Evolutionary conservation across 2,113 vertebrate species (phyloP), one percentile per base, ranked within the genome.

Genomic region (Podarcis cretensis): DNA sequence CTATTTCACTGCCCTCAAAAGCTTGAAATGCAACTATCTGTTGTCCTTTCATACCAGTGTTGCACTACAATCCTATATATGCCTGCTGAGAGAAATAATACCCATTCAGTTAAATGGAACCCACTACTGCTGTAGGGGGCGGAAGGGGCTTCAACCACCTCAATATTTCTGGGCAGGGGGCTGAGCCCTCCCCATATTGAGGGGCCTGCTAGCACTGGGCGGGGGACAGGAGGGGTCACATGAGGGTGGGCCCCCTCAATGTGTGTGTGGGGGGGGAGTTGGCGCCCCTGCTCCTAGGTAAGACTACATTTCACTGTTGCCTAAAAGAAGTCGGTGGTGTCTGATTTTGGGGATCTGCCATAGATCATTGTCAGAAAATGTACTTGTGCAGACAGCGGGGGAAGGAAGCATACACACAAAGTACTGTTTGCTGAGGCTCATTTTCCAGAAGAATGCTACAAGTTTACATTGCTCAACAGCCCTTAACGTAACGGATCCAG

Each of bases 391-490:
- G 66, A 23, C 66, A 18, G 40, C 16, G 21, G 25, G 5, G 10
- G 4, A 43, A n/a, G 23, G 21, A 35, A 87, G 13, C 0, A 9
- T 83, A 82, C 37, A 88, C 73, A 81, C 48, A 91, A 88, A 92
- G 85, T 77, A 85, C 35, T 88, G 71, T 92, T 94, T 92, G 48
- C 86, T 90, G 4, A 0, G 25, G 35, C 89, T 95, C 84, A 80
- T 91, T 93, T 93, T 90, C 90, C 85, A 81, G 84, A 35, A 23
- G 10, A 79, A 84, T 93, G 82, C 89, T 92, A 87, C 89, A 88
- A 77, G 93, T 92, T 93, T 91, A 77, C 68, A 87, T 94, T 92
- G 40, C 84, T 91, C 81, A 90, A 35, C 83, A 81, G 91, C 90
- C 75, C 59, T 88, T 89, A 89, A 88, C 86, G 84, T 84, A 90